Base-by-base conservation (phyloP, 2,797 vertebrate species). In the Fundulus diaphanus region DNA sequence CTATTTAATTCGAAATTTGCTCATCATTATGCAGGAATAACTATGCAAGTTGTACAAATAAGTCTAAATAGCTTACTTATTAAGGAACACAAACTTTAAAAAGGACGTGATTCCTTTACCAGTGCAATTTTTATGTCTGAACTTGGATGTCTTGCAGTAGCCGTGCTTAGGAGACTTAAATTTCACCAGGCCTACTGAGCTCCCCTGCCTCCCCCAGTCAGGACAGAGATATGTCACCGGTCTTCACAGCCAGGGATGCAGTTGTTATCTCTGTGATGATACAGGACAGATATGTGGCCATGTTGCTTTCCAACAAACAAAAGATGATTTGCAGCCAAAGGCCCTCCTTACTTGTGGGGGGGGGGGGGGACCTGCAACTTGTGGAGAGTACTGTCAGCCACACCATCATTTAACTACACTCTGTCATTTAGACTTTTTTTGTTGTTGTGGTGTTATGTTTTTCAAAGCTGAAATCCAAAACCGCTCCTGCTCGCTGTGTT, bases 171-270 rank as follows among this genome's bases (percentile, higher is more conserved):
- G 78, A 75, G 87, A 83, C 81, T 91, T 63, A 52, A 79, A 85
- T 92, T 92, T 90, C 87, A 76, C 33, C 29, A 35, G 42, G 70
- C 76, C 51, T 4, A 67, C 82, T 86, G 83, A 80, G 74, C 70
- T 74, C 78, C 76, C 74, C 71, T 6, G 16, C 72, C 31, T 65
- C 49, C 66, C n/a, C 87, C 63, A 77, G 77, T 66, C 73, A 76
- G 63, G 72, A 85, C 82, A 77, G 72, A 87, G 86, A 80, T 63
- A 79, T 91, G 89, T 90, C 88, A 92, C 77, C 67, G 85, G 86
- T 89, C 90, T 92, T 91, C 89, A 87, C 78, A 89, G 77, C 87
- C 79, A 89, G 83, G 81, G 78, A 78, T 49, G 87, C 88, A 90
- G 89, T 82, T 76, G 1, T 80, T 86, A 84, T 89, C 86, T 85